These are phyloP conservation scores for Falco berigora DNA, from an alignment of 2,797 vertebrate genomes.

Conservation along the genomic window DNA sequence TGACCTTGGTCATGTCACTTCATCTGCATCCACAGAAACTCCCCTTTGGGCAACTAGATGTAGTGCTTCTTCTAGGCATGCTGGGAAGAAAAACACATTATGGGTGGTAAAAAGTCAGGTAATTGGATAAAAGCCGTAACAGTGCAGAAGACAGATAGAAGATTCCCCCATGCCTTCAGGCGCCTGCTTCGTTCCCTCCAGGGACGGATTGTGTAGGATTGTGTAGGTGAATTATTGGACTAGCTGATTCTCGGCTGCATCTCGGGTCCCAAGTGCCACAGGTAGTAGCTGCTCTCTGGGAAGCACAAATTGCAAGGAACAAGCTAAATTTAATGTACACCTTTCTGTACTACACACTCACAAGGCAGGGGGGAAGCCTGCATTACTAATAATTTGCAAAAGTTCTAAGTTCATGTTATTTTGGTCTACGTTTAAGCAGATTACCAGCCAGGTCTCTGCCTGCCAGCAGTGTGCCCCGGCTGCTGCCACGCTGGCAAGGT, in stretches of 20 bases:
- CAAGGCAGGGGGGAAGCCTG: not conserved
- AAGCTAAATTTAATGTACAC: not conserved
- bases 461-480: not conserved
- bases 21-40: not conserved
- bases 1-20: not conserved
- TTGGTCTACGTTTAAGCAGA: not conserved
- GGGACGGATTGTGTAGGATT: not conserved
- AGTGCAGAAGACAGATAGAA: not conserved
- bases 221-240: not conserved
- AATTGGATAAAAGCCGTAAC: conserved; percentile 6
- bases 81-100: not conserved
- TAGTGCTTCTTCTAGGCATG: not conserved
- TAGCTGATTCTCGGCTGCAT: not conserved
- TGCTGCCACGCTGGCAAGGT: too few species aligned
- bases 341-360: not conserved
- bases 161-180: not conserved
- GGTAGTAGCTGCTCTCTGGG: not conserved
- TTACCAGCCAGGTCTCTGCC: not conserved
- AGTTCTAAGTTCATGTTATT: not conserved
- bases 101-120: not conserved
- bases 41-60: not conserved
- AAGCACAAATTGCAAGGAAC: not conserved
- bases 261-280: not conserved
- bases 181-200: not conserved
- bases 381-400: not conserved